These are phyloP conservation scores for Pyxicephalus adspersus DNA, from an alignment of 2,113 vertebrate genomes.

Conservation along the genomic window DNA sequence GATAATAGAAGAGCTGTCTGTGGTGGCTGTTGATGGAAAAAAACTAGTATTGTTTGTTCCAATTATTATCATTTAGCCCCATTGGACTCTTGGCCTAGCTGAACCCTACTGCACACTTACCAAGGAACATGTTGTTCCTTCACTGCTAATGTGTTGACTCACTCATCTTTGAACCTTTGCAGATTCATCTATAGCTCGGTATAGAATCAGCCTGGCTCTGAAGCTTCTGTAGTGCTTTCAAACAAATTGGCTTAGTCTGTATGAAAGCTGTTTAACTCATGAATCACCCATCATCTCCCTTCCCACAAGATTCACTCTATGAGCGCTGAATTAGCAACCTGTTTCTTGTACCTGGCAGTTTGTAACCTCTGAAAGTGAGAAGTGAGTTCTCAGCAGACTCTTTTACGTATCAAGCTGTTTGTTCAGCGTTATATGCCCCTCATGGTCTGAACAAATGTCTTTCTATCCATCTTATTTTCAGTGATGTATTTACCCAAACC, in stretches of 20 bases:
- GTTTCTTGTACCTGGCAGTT: neutral
- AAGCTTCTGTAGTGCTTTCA: neutral
- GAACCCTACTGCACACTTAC: neutral
- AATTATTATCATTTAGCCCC: too few relatives aligned
- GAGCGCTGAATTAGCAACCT: neutral
- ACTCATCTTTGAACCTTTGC: neutral
- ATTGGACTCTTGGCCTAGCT: too few relatives aligned
- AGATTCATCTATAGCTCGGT: neutral
- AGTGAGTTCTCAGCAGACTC: neutral
- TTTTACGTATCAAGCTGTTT: neutral
- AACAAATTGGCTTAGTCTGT: neutral
- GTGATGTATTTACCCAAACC: neutral
- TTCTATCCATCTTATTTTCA: neutral
- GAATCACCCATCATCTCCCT: neutral
- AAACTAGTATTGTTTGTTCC: too few relatives aligned
- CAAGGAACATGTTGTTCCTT: neutral
- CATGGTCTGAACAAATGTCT: neutral
- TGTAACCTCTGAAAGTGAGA: neutral
- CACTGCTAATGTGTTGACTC: constrained; percentile 9
- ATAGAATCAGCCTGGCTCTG: neutral
- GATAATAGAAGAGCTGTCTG: too few relatives aligned
- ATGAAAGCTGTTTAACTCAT: neutral
- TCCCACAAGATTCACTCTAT: too few relatives aligned
- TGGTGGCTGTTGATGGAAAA: too few relatives aligned
- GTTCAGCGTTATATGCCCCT: neutral